Evolutionary conservation across 2,888 invertebrate species (phyloP).

Genomic region (Cryptocheilus praepositus): DNA sequence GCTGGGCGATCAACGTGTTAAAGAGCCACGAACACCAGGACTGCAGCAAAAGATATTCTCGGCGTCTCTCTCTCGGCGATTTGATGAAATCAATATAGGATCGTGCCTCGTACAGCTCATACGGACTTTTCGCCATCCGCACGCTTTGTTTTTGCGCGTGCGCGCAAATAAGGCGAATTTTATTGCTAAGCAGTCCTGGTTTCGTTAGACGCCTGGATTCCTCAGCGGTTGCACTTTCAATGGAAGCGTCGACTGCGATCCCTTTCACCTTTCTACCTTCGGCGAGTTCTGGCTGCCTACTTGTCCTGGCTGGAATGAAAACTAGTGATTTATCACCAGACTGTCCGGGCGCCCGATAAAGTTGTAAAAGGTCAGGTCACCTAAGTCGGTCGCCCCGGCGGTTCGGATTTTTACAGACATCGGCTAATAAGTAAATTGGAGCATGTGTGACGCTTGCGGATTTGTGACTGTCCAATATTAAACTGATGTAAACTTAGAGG

Average conservation of each 20-base stretch:
- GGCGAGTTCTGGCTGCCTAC: slow-evolving; percentile 1
- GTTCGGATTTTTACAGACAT: slow-evolving; percentile 18
- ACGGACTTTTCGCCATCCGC: not conserved
- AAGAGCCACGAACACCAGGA: slow-evolving; percentile 1
- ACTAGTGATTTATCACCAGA: slow-evolving; percentile 6
- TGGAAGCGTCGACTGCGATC: slow-evolving; percentile 28
- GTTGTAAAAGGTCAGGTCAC: slow-evolving; percentile 3
- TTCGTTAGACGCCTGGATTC: slow-evolving; percentile 57
- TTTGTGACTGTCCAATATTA: too few species aligned
- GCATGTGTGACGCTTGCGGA: too few species aligned
- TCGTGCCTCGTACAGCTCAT: not conserved
- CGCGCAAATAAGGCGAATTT: slow-evolving; percentile 42
- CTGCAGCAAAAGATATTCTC: slow-evolving; percentile 2
- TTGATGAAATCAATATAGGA: too few species aligned
- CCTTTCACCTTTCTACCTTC: not conserved
- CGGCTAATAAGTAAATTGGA: not conserved
- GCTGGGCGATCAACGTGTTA: too few species aligned
- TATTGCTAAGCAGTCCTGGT: slow-evolving; percentile 60
- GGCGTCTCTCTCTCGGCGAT: too few species aligned
- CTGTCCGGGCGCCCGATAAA: not conserved
- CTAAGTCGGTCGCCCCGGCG: not conserved
- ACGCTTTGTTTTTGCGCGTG: slow-evolving; percentile 4
- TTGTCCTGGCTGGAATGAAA: not conserved
- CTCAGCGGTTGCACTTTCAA: slow-evolving; percentile 61
- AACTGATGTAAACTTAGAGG: too few species aligned